phyloP scores from a whole-genome alignment of 1,140 invertebrate species.

The Nymphalis io region DNA sequence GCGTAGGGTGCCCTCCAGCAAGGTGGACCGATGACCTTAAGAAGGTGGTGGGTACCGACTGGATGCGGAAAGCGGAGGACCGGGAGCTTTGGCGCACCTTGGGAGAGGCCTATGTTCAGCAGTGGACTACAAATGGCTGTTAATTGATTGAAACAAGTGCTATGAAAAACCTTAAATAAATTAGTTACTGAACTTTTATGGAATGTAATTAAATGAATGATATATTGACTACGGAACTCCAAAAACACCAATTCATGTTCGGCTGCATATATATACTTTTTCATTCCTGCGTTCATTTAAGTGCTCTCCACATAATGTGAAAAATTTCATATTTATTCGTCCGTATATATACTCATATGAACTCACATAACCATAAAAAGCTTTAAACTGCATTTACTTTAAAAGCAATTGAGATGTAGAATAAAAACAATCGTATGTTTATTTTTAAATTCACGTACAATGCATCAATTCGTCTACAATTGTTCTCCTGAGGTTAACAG shows the following conservation, averaged over 20 bases:
- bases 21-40: too few relatives aligned
- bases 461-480: not conserved
- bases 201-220: not conserved
- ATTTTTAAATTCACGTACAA: slow-evolving; percentile 5
- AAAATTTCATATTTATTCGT: slow-evolving; percentile 23
- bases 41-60: too few relatives aligned
- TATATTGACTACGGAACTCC: not conserved
- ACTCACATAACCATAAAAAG: slow-evolving; percentile 10
- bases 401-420: not conserved
- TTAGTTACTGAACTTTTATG: not conserved
- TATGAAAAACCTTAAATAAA: too few relatives aligned
- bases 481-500: slow-evolving; percentile 2
- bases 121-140: too few relatives aligned
- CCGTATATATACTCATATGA: slow-evolving; percentile 8
- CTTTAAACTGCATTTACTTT: slow-evolving; percentile 1
- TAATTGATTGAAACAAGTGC: too few relatives aligned
- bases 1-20: too few relatives aligned
- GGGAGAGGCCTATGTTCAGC: too few relatives aligned
- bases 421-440: slow-evolving; percentile 1
- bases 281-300: slow-evolving; percentile 13
- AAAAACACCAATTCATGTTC: not conserved
- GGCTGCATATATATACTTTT: not conserved
- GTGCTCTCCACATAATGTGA: slow-evolving; percentile 20
- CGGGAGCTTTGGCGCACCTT: too few relatives aligned
- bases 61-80: too few relatives aligned